Conservation (phyloP, 2,888 invertebrate species). For the Julus scandinavius region DNA sequence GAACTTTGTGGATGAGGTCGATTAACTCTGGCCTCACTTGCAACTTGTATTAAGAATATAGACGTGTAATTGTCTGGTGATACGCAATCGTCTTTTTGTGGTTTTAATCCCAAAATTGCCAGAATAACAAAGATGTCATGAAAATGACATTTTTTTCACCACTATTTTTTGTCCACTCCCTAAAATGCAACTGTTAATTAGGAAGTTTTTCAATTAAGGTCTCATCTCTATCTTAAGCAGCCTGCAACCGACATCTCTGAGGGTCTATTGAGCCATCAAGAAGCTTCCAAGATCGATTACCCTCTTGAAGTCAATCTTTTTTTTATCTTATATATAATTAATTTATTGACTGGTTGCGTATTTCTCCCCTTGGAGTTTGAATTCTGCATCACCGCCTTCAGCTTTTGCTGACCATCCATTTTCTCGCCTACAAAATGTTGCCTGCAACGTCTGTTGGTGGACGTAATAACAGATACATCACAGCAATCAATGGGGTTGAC, state of each 20-base stretch:
- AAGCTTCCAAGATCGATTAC: constrained; percentile 17
- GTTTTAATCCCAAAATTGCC: not conserved
- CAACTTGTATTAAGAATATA: too few species aligned
- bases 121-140: constrained; percentile 14
- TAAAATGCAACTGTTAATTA: constrained; percentile 10
- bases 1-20: too few species aligned
- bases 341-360: constrained; percentile 8
- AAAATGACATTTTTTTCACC: not conserved
- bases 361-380: not conserved
- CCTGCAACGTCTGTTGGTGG: not conserved
- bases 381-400: not conserved
- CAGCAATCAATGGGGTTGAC: not conserved
- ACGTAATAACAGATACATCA: not conserved
- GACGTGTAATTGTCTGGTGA: not conserved
- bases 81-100: not conserved
- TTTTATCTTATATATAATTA: constrained; percentile 29
- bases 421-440: not conserved
- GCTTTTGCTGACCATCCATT: not conserved
- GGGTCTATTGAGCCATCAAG: constrained; percentile 27
- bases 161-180: not conserved
- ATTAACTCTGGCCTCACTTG: too few species aligned
- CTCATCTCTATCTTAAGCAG: not conserved
- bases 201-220: constrained; percentile 20
- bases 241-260: constrained; percentile 4
- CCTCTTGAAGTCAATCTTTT: not conserved